A percentile compares a stretch with the other conserved stretches of the same genome.
Conservation (phyloP, 2,888 invertebrate genomes). For the Seira ritae region DNA sequence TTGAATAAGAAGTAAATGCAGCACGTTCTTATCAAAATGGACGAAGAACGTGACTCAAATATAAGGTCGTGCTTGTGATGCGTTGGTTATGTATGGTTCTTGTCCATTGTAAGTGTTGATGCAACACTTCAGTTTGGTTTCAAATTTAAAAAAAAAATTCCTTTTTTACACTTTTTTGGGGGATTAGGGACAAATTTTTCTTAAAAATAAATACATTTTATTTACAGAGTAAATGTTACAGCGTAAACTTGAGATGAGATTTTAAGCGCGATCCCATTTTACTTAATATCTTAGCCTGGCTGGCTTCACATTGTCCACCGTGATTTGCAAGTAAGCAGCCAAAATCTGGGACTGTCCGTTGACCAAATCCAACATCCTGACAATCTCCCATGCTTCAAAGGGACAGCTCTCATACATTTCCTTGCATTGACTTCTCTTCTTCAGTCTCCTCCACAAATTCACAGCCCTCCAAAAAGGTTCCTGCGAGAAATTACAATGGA, state of each 20-base stretch:
- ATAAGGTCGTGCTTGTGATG: too few species aligned
- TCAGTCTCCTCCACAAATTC: slow-evolving; percentile 44
- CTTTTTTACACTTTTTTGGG: too few species aligned
- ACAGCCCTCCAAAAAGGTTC: slow-evolving; percentile 49
- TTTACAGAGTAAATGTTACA: too few species aligned
- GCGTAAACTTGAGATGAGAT: background rate
- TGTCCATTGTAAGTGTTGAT: too few species aligned
- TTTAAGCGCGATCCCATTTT: background rate
- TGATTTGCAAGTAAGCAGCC: slow-evolving; percentile 40
- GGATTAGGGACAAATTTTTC: background rate
- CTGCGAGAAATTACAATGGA: too few species aligned
- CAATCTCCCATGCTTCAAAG: slow-evolving; percentile 61
- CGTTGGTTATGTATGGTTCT: too few species aligned
- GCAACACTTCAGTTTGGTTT: too few species aligned
- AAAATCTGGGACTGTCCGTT: slow-evolving; percentile 39
- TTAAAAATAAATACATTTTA: background rate
- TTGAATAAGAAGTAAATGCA: too few species aligned
- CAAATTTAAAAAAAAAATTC: too few species aligned
- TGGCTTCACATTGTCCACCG: slow-evolving; percentile 37
- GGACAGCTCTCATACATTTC: slow-evolving; percentile 47
- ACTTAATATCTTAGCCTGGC: slow-evolving; percentile 4
- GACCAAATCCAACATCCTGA: slow-evolving; percentile 58
- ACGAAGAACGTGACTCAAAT: too few species aligned
- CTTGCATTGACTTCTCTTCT: slow-evolving; percentile 37
- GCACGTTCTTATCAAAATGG: too few species aligned